Evolutionary conservation across 2,797 vertebrate species (phyloP).

Genomic region (Odontamblyopus lacepedii): DNA sequence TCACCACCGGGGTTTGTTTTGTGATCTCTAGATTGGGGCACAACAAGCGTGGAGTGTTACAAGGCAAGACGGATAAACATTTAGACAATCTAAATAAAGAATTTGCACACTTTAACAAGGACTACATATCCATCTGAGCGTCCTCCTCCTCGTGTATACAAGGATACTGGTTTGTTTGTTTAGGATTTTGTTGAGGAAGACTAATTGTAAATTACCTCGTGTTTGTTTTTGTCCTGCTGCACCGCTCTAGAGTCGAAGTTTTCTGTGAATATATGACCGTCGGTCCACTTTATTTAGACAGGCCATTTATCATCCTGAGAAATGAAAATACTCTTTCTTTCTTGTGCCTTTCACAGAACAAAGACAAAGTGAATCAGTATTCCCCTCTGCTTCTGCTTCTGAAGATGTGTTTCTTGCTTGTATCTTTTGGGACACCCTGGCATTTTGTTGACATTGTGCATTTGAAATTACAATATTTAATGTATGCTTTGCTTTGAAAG

Average conservation of each 20-base stretch:
- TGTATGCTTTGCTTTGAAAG: conserved; percentile 62
- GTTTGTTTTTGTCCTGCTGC: conserved; percentile 67
- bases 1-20: conserved; percentile 66
- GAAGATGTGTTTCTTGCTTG: conserved; percentile 33
- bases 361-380: conserved; percentile 13
- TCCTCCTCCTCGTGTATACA: conserved; percentile 54
- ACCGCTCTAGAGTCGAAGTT: conserved; percentile 31
- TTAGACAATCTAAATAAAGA: conserved; percentile 79
- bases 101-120: conserved; percentile 51
- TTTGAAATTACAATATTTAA: conserved; percentile 66
- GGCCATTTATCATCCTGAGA: conserved; percentile 53
- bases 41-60: conserved; percentile 68
- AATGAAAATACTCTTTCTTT: conserved; percentile 53
- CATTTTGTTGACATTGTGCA: conserved; percentile 60
- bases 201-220: conserved; percentile 62
- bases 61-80: conserved; percentile 77
- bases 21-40: conserved; percentile 55
- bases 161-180: conserved; percentile 66
- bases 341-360: conserved; percentile 49
- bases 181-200: conserved; percentile 59
- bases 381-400: conserved; percentile 6
- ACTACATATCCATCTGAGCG: conserved; percentile 65
- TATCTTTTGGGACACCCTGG: conserved; percentile 49
- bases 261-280: conserved; percentile 18
- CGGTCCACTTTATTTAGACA: conserved; percentile 34